phyloP scores from a whole-genome alignment of 1,140 invertebrate species.

The Calycopis cecrops region DNA sequence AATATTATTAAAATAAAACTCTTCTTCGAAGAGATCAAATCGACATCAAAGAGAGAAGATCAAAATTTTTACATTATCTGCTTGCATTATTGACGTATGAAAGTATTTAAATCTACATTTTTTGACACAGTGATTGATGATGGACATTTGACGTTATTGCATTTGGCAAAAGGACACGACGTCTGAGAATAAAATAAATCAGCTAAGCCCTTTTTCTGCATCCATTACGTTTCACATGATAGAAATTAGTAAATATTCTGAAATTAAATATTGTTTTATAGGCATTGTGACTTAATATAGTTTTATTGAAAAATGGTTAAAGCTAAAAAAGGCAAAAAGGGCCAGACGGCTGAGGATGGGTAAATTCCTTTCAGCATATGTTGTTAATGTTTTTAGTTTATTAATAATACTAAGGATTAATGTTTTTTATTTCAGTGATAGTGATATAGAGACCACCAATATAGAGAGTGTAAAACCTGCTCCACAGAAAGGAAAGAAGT shows the following conservation, averaged over 20 bases:
- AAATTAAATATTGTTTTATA: conserved; percentile 48
- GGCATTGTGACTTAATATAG: conserved; percentile 62
- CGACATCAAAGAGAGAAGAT: no score
- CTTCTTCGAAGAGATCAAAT: no score
- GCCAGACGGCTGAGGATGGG: conserved; percentile 79
- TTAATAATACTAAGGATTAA: conserved; percentile 11
- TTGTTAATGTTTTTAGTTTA: conserved; percentile 30
- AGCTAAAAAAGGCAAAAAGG: conserved; percentile 81
- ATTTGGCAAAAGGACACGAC: conserved; percentile 42
- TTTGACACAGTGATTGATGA: no score
- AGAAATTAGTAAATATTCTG: conserved; percentile 57
- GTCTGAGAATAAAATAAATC: conserved; percentile 40
- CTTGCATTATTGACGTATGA: no score
- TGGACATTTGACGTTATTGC: neutral
- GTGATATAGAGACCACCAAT: conserved; percentile 73
- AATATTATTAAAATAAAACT: no score
- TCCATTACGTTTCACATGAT: conserved; percentile 71
- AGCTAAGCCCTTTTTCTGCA: conserved; percentile 49
- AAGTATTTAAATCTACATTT: no score
- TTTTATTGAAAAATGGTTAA: conserved; percentile 77
- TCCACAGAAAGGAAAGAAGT: conserved; percentile 65
- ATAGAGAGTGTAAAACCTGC: conserved; percentile 62
- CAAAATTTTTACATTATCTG: no score
- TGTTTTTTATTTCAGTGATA: conserved; percentile 66
- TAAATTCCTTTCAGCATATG: conserved; percentile 66